Conservation (phyloP, 2,113 vertebrate species). For the Oreochromis niloticus region DNA sequence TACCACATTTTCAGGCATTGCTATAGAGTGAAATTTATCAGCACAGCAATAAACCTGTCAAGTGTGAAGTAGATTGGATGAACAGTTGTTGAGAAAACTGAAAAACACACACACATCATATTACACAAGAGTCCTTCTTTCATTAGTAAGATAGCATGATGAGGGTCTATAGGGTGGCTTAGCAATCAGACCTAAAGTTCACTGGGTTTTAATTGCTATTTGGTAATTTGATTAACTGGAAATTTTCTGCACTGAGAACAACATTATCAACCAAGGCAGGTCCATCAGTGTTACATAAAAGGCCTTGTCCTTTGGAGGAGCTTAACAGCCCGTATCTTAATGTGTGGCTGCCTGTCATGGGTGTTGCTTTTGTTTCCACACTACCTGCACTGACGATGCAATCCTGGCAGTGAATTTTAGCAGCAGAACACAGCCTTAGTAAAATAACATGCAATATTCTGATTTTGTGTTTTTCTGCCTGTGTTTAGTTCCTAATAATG, state of each 20-base stretch:
- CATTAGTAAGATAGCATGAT: background rate
- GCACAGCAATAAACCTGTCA: background rate
- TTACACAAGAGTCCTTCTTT: background rate
- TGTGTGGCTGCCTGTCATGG: background rate
- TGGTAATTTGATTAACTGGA: conserved; percentile 10
- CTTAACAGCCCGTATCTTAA: background rate
- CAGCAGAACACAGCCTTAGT: background rate
- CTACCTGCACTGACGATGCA: background rate
- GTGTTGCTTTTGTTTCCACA: background rate
- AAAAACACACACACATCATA: background rate
- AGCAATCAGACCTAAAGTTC: background rate
- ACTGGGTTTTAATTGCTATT: background rate
- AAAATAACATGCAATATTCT: background rate
- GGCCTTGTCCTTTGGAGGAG: background rate
- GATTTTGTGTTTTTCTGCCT: background rate
- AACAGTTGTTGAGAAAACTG: background rate
- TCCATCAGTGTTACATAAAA: conserved; percentile 1
- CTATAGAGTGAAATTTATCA: background rate
- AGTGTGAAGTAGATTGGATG: background rate
- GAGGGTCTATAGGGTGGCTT: background rate
- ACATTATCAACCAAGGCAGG: background rate
- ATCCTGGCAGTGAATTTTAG: background rate
- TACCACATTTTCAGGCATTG: background rate
- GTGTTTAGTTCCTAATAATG: background rate
- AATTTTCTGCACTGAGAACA: background rate